Evolutionary conservation across 2,888 invertebrate species (phyloP).

Genomic region (Trissolcus japonicus): DNA sequence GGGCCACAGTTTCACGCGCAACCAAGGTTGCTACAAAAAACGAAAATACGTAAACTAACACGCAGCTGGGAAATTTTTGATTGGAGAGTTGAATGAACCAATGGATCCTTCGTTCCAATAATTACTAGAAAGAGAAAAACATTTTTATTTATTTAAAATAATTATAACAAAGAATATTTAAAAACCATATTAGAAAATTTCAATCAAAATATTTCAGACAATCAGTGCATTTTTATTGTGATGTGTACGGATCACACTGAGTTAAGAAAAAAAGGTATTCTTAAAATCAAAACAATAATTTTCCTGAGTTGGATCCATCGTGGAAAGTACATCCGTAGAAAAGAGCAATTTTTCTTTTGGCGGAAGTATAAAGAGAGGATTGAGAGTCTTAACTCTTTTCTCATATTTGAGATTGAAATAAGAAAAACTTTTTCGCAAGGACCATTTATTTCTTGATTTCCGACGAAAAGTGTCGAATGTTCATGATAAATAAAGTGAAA

Average conservation of each 20-base stretch:
- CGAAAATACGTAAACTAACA: conserved; percentile 68
- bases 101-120: neutral
- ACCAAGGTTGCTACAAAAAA: conserved; percentile 72
- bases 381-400: conserved; percentile 48
- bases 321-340: conserved; percentile 43
- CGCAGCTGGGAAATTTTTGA: conserved; percentile 31
- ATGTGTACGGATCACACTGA: neutral
- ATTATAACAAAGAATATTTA: too few relatives aligned
- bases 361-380: conserved; percentile 47
- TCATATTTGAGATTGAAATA: conserved; percentile 39
- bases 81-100: conserved; percentile 2
- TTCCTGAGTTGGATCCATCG: conserved; percentile 29
- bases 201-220: neutral
- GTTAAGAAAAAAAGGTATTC: neutral
- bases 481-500: conserved; percentile 39
- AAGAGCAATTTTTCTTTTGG: conserved; percentile 43
- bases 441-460: conserved; percentile 49
- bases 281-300: conserved; percentile 36
- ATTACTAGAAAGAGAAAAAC: too few relatives aligned
- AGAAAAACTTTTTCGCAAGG: conserved; percentile 45
- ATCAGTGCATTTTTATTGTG: neutral
- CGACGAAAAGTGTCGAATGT: conserved; percentile 48
- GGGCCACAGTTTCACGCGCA: conserved; percentile 62
- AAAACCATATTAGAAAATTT: neutral
- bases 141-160: too few relatives aligned